These are phyloP conservation scores for Ooceraea biroi DNA, from an alignment of 1,140 invertebrate species.

Conservation along the genomic window DNA sequence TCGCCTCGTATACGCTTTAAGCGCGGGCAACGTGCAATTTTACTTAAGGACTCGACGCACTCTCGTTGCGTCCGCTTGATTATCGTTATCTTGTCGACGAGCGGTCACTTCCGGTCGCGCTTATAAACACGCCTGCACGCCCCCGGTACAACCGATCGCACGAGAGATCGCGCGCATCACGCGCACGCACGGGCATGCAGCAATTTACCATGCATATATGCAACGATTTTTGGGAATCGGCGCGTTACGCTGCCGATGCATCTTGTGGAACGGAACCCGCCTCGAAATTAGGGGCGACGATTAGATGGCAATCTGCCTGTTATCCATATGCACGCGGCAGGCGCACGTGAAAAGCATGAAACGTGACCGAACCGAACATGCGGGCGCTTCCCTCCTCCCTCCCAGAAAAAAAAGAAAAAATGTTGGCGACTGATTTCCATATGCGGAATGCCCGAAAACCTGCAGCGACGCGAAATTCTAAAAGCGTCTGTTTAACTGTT, in stretches of 20 bases:
- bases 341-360: slow-evolving; percentile 4
- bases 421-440: slow-evolving; percentile 29
- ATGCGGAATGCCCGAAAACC: slow-evolving; percentile 5
- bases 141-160: slow-evolving; percentile 1
- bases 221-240: slow-evolving; percentile 59
- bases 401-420: neutral
- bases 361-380: slow-evolving; percentile 12
- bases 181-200: neutral
- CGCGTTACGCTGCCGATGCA: slow-evolving; percentile 33
- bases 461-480: neutral
- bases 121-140: neutral
- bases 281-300: slow-evolving; percentile 39
- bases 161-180: slow-evolving; percentile 5
- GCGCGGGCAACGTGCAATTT: slow-evolving; percentile 54
- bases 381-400: neutral
- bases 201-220: slow-evolving; percentile 55
- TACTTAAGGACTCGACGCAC: slow-evolving; percentile 36
- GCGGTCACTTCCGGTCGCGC: slow-evolving; percentile 56
- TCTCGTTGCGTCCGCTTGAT: slow-evolving; percentile 48
- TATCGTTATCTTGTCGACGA: slow-evolving; percentile 60
- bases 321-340: slow-evolving; percentile 37
- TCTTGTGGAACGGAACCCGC: slow-evolving; percentile 46
- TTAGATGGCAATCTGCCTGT: slow-evolving; percentile 49
- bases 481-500: neutral
- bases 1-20: neutral